These are phyloP conservation scores for Papilio gigon DNA, from an alignment of 2,888 invertebrate genomes.

Conservation along the genomic window DNA sequence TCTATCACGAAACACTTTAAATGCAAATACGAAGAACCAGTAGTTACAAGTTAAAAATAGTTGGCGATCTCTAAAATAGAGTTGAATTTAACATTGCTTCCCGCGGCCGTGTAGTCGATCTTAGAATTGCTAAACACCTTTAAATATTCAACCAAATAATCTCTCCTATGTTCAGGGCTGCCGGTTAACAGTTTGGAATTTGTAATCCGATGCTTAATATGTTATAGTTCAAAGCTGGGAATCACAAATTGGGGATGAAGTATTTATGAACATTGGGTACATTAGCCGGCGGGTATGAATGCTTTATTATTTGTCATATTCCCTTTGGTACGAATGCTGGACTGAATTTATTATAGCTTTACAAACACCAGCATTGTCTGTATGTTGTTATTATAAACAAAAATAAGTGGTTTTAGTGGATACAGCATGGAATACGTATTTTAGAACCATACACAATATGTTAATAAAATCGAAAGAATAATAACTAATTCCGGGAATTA, in stretches of 20 bases:
- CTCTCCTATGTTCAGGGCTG: conserved; percentile 29
- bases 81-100: conserved; percentile 14
- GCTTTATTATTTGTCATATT: conserved; percentile 9
- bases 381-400: too few species aligned
- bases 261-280: conserved; percentile 10
- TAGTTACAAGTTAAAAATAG: conserved; percentile 29
- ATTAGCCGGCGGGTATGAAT: not conserved
- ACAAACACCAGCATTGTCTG: too few species aligned
- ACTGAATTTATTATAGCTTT: not conserved
- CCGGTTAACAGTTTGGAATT: conserved; percentile 24
- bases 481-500: too few species aligned
- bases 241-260: conserved; percentile 15
- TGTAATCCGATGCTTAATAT: conserved; percentile 26
- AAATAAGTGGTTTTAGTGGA: not conserved
- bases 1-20: not conserved
- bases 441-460: too few species aligned
- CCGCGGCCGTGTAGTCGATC: conserved; percentile 24
- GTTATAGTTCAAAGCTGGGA: not conserved
- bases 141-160: conserved; percentile 37
- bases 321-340: not conserved
- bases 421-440: too few species aligned
- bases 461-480: too few species aligned
- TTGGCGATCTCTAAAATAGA: conserved; percentile 12
- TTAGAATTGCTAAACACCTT: conserved; percentile 37
- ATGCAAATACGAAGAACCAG: conserved; percentile 22